Conservation (phyloP, 2,797 vertebrate species). For the Anniella stebbinsi region DNA sequence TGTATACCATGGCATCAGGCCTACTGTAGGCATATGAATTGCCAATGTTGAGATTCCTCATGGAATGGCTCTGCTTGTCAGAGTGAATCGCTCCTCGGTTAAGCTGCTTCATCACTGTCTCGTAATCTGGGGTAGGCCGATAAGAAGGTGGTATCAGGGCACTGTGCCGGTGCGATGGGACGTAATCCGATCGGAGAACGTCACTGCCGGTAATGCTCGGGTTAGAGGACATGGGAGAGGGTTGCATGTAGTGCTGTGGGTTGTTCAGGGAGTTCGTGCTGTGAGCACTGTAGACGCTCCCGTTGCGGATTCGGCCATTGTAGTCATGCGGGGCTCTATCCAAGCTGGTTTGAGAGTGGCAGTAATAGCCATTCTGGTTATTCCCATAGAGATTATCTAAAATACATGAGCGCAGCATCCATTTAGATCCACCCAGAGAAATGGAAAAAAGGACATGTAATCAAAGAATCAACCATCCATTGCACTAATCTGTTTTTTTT, state of each 20-base stretch:
- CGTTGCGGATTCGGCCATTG: slow-evolving; percentile 89
- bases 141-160: slow-evolving; percentile 96
- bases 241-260: slow-evolving; percentile 93
- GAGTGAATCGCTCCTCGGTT: slow-evolving; percentile 85
- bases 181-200: slow-evolving; percentile 89
- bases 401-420: slow-evolving; percentile 47
- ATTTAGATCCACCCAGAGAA: slow-evolving; percentile 45
- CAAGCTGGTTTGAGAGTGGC: slow-evolving; percentile 97
- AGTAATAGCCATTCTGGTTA: slow-evolving; percentile 96
- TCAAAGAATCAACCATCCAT: slow-evolving; percentile 2
- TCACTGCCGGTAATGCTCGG: slow-evolving; percentile 96
- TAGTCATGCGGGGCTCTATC: slow-evolving; percentile 92
- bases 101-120: slow-evolving; percentile 97
- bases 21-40: slow-evolving; percentile 95
- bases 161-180: slow-evolving; percentile 94
- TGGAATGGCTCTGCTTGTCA: slow-evolving; percentile 93
- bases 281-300: slow-evolving; percentile 97
- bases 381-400: slow-evolving; percentile 96
- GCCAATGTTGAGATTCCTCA: slow-evolving; percentile 95
- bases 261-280: slow-evolving; percentile 97
- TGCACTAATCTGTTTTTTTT: background rate
- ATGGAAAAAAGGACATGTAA: background rate
- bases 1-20: slow-evolving; percentile 95
- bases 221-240: slow-evolving; percentile 97
- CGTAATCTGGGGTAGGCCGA: slow-evolving; percentile 96